These are phyloP conservation scores for Caranx ignobilis DNA, from an alignment of 2,113 vertebrate genomes.

Conservation along the genomic window DNA sequence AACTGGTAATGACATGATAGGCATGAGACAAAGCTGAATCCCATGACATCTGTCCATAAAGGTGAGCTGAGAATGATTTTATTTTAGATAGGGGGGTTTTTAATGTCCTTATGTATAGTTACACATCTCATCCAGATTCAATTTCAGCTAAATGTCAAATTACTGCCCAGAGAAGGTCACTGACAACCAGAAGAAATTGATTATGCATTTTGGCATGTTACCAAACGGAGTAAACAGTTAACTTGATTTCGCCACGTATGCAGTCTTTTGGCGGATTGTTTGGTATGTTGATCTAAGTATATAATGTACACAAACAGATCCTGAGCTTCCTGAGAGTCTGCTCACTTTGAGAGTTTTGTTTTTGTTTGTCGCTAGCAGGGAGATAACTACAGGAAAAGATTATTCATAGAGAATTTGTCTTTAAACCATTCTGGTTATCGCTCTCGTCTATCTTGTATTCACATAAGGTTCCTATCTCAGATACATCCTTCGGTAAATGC, in stretches of 20 bases:
- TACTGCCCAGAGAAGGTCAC: constrained; percentile 70
- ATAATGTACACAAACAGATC: constrained; percentile 33
- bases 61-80: constrained; percentile 67
- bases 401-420: constrained; percentile 71
- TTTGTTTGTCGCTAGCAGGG: constrained; percentile 51
- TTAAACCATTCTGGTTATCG: constrained; percentile 72
- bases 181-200: constrained; percentile 66
- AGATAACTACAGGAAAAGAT: constrained; percentile 72
- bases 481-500: constrained; percentile 72
- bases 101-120: constrained; percentile 65
- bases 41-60: constrained; percentile 67
- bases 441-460: constrained; percentile 76
- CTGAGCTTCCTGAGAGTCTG: not conserved
- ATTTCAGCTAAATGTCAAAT: constrained; percentile 78
- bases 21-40: constrained; percentile 59
- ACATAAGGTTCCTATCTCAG: constrained; percentile 78
- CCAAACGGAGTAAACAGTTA: constrained; percentile 50
- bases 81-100: constrained; percentile 61
- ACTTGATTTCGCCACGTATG: constrained; percentile 42
- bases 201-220: constrained; percentile 53
- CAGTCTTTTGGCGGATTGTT: constrained; percentile 22
- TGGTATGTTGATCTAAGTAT: constrained; percentile 21
- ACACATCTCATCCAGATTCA: constrained; percentile 72
- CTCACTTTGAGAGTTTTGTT: constrained; percentile 58
- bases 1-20: constrained; percentile 55